Evolutionary conservation across 1,140 invertebrate species (phyloP), one percentile per base, ranked within the genome.

Genomic region (Temnothorax nylanderi): DNA sequence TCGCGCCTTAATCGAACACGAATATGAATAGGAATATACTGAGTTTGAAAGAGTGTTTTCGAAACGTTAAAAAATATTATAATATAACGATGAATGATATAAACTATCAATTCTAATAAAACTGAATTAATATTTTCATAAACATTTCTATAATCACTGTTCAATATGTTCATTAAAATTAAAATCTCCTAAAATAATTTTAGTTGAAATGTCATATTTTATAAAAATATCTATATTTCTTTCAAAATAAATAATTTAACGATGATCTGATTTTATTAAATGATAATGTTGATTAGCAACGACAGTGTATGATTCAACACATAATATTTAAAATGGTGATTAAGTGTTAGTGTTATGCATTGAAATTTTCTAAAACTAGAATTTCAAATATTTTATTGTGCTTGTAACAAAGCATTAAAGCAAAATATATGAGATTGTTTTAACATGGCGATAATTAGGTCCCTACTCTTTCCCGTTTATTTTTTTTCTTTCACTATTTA

Each of bases 21-120:
- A 88, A 37, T 54, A 86, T 76, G 49, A 26, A 71, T 71, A 56
- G 62, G 87, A 76, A 87, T 89, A 89, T 89, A 81, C 34, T 10
- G 32, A 11, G 49, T 51, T 76, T 54, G 65, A 58, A 82, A 86
- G 64, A 76, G n/a, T 44, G 41, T 81, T 77, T 81, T 76, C 56
- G 37, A 56, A 74, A 74, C 49, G 47, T 56, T 77, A 65, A 21
- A 4, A 67, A 41, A 67, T 21, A 21, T 6, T 26, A 21, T 41
- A n/a, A 41, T 11, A n/a, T 41, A 41, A 41, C 10, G 10, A 65
- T 41, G 18, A 67, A 65, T 41, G 18, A 67, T 21, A 44, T 13
- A 44, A 67, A 44, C 64, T 13, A 44, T 6, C 10, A 65, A 37
- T 41, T 41, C 3, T 37, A 65, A n/a, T 65, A 65, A 65, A 65